Percentiles rank a stretch among this genome's conserved stretches.
Conservation (phyloP, 2,888 invertebrate genomes). For the Agriotes lineatus region DNA sequence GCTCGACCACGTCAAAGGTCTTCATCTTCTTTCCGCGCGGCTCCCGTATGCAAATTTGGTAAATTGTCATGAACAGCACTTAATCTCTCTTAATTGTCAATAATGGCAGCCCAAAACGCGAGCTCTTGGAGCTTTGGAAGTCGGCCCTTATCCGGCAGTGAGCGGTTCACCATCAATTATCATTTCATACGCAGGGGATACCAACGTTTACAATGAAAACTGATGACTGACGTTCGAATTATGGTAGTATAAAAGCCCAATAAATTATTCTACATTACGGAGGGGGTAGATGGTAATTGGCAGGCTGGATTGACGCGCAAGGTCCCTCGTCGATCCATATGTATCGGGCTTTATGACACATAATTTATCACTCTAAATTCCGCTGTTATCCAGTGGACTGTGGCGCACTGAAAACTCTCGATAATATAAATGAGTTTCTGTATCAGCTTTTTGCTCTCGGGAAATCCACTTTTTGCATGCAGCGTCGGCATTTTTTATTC, state of each 20-base stretch:
- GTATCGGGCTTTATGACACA: slow-evolving; percentile 33
- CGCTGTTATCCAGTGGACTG: slow-evolving; percentile 28
- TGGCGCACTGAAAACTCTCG: slow-evolving; percentile 25
- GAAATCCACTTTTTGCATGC: slow-evolving; percentile 26
- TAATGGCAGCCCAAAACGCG: background rate
- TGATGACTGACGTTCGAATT: slow-evolving; percentile 27
- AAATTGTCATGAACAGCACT: too few relatives aligned
- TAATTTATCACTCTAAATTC: slow-evolving; percentile 39
- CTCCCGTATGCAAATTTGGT: too few relatives aligned
- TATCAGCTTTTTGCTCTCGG: slow-evolving; percentile 29
- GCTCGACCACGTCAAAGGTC: too few relatives aligned
- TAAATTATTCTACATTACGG: slow-evolving; percentile 25
- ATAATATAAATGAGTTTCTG: slow-evolving; percentile 35
- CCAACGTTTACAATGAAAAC: slow-evolving; percentile 27
- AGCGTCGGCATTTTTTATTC: slow-evolving; percentile 10
- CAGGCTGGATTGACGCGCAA: slow-evolving; percentile 28
- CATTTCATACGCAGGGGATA: slow-evolving; percentile 8
- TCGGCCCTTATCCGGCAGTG: background rate
- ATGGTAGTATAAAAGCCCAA: slow-evolving; percentile 19
- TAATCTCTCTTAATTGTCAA: too few relatives aligned
- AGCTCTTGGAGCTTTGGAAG: background rate
- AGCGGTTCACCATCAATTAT: slow-evolving; percentile 6
- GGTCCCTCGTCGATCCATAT: slow-evolving; percentile 33
- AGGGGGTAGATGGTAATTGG: slow-evolving; percentile 23
- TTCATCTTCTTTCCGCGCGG: too few relatives aligned